Percentiles rank a stretch among this genome's conserved stretches.
phyloP scores from a whole-genome alignment of 2,797 vertebrate species.

The Spondyliosoma cantharus region DNA sequence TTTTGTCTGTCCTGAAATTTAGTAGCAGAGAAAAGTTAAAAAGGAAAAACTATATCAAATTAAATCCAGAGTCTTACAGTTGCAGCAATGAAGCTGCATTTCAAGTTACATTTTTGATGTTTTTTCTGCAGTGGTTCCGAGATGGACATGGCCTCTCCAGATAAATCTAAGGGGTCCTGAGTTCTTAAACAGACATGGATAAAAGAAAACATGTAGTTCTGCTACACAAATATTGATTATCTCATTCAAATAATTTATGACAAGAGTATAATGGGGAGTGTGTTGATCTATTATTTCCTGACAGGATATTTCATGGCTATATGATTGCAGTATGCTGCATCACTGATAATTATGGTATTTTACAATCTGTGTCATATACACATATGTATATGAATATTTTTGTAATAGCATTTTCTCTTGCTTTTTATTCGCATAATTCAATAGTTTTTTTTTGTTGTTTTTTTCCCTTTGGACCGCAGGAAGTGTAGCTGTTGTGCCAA shows the following conservation, averaged over 20 bases:
- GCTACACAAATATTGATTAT: neutral
- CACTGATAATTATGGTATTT: no score
- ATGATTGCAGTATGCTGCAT: no score
- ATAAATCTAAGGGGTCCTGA: no score
- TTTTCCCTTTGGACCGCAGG: no score
- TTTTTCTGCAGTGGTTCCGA: neutral
- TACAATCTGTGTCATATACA: no score
- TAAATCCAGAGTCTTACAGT: neutral
- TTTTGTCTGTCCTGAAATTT: conserved; percentile 9
- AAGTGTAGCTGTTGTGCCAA: no score
- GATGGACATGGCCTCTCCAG: neutral
- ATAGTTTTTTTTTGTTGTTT: no score
- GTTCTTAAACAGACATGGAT: no score
- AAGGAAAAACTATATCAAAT: neutral
- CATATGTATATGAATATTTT: no score
- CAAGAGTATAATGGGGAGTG: neutral
- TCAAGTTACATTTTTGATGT: neutral
- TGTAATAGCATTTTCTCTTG: no score
- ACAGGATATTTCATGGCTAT: no score
- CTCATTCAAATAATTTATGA: neutral
- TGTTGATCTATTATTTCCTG: neutral
- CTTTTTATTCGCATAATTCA: no score
- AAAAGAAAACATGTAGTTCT: neutral
- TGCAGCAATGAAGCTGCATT: neutral
- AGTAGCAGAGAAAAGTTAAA: neutral